Conservation (phyloP, 2,113 vertebrate species). For the Xerus inauris region DNA sequence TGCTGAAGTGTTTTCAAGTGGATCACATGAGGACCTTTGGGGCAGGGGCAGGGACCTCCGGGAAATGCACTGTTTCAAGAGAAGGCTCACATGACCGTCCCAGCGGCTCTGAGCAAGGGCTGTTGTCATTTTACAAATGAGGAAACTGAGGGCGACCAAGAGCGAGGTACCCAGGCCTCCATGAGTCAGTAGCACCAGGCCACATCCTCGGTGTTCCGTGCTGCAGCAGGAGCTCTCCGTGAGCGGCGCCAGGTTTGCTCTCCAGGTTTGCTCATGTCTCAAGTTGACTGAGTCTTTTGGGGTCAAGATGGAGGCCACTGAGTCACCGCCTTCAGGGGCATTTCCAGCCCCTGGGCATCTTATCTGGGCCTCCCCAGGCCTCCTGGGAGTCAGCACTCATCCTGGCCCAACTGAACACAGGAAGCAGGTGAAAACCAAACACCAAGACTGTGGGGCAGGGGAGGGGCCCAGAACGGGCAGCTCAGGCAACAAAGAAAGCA, state of each 20-base stretch:
- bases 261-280: not conserved
- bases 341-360: not conserved
- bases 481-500: not conserved
- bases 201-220: not conserved
- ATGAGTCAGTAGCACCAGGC: not conserved
- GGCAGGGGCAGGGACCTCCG: not conserved
- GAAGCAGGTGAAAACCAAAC: constrained; percentile 43
- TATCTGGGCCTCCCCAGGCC: not conserved
- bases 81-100: not conserved
- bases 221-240: not conserved
- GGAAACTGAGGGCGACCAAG: not conserved
- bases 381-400: not conserved
- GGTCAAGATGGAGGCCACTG: not conserved
- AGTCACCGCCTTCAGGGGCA: not conserved
- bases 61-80: not conserved
- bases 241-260: rapidly evolving
- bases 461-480: not conserved
- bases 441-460: not conserved
- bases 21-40: not conserved
- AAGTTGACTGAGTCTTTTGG: not conserved
- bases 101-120: not conserved
- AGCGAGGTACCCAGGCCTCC: rapidly evolving
- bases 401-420: not conserved
- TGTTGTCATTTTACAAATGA: not conserved
- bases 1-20: not conserved